phyloP scores from a whole-genome alignment of 2,888 invertebrate species.

The Acanthosepion lycidas region DNA sequence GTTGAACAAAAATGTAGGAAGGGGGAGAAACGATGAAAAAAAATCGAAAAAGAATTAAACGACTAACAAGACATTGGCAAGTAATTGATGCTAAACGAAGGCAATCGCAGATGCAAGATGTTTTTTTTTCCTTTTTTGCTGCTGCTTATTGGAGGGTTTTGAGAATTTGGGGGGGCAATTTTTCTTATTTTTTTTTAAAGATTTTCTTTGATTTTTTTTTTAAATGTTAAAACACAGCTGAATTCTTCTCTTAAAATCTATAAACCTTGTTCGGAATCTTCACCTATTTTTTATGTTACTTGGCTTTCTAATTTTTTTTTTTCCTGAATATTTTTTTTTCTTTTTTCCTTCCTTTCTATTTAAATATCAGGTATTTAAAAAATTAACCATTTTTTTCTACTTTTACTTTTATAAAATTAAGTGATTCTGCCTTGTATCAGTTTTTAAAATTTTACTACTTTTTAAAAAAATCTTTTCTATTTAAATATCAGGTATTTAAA shows the following conservation, averaged over 20 bases:
- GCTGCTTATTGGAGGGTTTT: neutral
- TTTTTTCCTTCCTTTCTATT: neutral
- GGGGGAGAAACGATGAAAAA: neutral
- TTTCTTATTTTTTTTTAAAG: neutral
- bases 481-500: conserved; percentile 18
- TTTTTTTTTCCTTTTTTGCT: neutral
- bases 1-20: neutral
- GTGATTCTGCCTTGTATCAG: neutral
- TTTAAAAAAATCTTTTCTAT: neutral
- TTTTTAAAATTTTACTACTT: neutral
- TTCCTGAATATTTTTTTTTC: neutral
- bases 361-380: neutral
- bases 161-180: neutral
- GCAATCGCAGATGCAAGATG: neutral
- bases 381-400: neutral
- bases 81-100: neutral
- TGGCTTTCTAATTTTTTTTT: neutral
- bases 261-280: conserved; percentile 9
- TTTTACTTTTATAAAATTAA: conserved; percentile 22
- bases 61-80: conserved; percentile 9
- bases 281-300: neutral
- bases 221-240: neutral
- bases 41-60: conserved; percentile 20
- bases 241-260: conserved; percentile 14
- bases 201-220: neutral